phyloP scores from a whole-genome alignment of 2,113 vertebrate genomes.

The Sardina pilchardus region DNA sequence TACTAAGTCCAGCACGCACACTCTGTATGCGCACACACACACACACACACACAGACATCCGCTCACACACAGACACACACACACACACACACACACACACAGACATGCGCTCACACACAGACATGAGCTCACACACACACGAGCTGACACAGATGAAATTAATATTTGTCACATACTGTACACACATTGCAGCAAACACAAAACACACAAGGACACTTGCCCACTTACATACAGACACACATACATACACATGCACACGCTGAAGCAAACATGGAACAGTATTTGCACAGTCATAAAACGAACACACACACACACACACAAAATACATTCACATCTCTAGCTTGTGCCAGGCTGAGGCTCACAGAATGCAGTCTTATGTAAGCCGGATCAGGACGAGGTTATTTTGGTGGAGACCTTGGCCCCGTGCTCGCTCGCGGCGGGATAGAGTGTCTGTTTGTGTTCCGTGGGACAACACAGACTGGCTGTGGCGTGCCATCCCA shows the following conservation, averaged over 20 bases:
- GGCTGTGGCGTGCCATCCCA: too few species aligned
- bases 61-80: neutral
- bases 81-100: neutral
- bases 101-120: too few species aligned
- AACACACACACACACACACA: neutral
- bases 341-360: neutral
- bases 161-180: too few species aligned
- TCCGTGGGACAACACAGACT: neutral
- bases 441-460: neutral
- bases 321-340: neutral
- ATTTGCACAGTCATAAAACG: neutral
- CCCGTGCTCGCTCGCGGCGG: neutral
- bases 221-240: neutral
- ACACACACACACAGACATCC: conserved; percentile 2
- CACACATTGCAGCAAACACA: too few species aligned
- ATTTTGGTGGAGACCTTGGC: conserved; percentile 2
- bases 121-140: neutral
- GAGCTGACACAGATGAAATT: too few species aligned
- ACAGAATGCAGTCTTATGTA: neutral
- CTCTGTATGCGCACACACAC: neutral
- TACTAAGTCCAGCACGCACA: too few species aligned
- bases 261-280: neutral
- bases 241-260: neutral
- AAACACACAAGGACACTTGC: too few species aligned
- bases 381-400: neutral